Base-by-base conservation (phyloP, 2,888 invertebrate species). In the Agonopterix heracliana region DNA sequence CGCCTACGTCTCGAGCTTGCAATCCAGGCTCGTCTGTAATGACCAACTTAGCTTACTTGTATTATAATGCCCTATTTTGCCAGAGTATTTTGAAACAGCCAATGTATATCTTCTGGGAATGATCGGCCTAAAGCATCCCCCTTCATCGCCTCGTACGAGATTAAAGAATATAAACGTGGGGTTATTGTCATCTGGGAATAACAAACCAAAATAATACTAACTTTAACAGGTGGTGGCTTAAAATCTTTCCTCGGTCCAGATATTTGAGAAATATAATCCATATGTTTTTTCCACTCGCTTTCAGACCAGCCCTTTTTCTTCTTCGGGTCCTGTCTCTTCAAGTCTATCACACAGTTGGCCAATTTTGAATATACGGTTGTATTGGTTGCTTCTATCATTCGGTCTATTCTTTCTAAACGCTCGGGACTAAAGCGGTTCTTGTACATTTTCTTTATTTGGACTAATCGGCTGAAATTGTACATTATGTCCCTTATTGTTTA, bases 271-370 rank as follows among this genome's bases (percentile, higher is more conserved):
- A 88, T 82, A 38, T 87, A 81, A 9, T 87, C 86, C 83, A 83
- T 84, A 49, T 86, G 88, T 50, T 83, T 84, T 61, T 84, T 85
- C 86, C 87, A 87, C 2, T 86, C 86, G 13, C 72, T 73, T 50
- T 82, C 78, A 0, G 75, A 63, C 86, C 87, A 87, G 0, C 72
- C 78, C 3, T 62, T 64, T 55, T 75, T 84, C 63, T 78, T 84
- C 57, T 74, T 84, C 1, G 68, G 50, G 0, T 82, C 81, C 51
- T 60, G 57, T 51, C 75, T 80, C 64, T 80, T 86, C 0, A 84
- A 63, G 47, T 82, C 82, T 2, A 87, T 46, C 1, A 68, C 64
- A 48, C 78, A 79, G 56, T 79, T 83, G 0, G 86, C 87, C 1
- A 86, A 61, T 50, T 88, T 88, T 0, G 82, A 63, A 55, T 87